phyloP scores from a whole-genome alignment of 2,888 invertebrate species.

The Malacosoma neustria region DNA sequence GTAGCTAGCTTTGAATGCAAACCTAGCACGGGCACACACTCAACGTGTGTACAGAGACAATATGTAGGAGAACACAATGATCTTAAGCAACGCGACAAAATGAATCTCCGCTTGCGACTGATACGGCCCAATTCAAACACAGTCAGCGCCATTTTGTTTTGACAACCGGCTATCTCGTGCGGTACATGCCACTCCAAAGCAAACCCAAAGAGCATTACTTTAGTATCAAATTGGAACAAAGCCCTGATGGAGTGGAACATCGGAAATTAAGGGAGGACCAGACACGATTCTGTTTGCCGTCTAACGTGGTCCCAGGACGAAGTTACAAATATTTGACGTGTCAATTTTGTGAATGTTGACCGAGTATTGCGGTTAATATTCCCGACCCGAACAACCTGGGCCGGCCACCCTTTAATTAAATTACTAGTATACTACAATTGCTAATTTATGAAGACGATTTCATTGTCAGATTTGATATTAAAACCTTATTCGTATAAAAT shows the following conservation, averaged over 20 bases:
- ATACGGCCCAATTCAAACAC: slow-evolving; percentile 74
- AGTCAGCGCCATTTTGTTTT: slow-evolving; percentile 74
- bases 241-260: slow-evolving; percentile 48
- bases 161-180: slow-evolving; percentile 62
- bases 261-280: slow-evolving; percentile 74
- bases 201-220: slow-evolving; percentile 29
- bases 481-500: slow-evolving; percentile 12
- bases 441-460: slow-evolving; percentile 52
- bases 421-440: slow-evolving; percentile 64
- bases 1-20: slow-evolving; percentile 72
- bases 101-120: slow-evolving; percentile 73
- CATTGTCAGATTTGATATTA: slow-evolving; percentile 30
- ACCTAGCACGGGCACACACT: slow-evolving; percentile 68
- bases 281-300: slow-evolving; percentile 73
- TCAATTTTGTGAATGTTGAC: slow-evolving; percentile 76
- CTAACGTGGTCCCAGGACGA: slow-evolving; percentile 73
- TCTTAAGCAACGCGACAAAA: slow-evolving; percentile 74
- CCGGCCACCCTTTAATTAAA: slow-evolving; percentile 66
- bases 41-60: slow-evolving; percentile 69
- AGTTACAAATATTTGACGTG: slow-evolving; percentile 76
- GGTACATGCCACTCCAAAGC: slow-evolving; percentile 25
- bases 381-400: slow-evolving; percentile 58
- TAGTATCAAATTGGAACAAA: slow-evolving; percentile 34
- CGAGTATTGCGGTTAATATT: slow-evolving; percentile 74
- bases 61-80: slow-evolving; percentile 67